phyloP scores from a whole-genome alignment of 2,113 vertebrate genomes.

The Maccullochella peelii region DNA sequence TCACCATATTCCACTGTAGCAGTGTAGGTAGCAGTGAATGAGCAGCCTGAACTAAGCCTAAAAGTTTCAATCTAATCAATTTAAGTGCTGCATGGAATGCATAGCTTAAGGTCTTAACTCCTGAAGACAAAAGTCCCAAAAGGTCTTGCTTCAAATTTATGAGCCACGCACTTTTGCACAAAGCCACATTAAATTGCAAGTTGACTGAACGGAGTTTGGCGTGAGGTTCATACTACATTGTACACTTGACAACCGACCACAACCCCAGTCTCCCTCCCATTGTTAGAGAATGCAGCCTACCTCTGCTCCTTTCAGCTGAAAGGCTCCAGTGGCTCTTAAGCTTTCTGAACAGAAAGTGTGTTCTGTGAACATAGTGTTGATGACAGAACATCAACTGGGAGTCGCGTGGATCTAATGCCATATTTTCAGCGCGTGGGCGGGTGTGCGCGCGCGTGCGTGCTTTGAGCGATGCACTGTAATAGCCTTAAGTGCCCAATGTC shows the following conservation, averaged over 20 bases:
- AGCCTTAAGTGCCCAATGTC: no score
- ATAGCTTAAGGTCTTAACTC: background rate
- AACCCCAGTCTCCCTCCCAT: slow-evolving; percentile 24
- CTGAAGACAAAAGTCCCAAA: background rate
- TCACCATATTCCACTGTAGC: no score
- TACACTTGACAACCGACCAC: slow-evolving; percentile 48
- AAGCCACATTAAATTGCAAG: slow-evolving; percentile 15
- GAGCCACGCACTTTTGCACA: background rate
- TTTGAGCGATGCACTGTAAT: background rate
- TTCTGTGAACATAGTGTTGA: background rate
- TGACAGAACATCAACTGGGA: background rate
- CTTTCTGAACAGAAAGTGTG: background rate
- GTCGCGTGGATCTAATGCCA: background rate
- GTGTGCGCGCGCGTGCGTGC: background rate
- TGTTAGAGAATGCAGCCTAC: background rate
- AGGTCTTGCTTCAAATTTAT: background rate
- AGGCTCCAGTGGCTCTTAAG: background rate
- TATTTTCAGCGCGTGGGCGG: background rate
- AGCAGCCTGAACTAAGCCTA: background rate
- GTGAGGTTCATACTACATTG: slow-evolving; percentile 15
- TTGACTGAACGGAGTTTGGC: slow-evolving; percentile 45
- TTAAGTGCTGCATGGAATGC: background rate
- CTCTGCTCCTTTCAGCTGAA: background rate
- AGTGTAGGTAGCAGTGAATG: background rate
- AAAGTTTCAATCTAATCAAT: background rate